Evolutionary conservation across 2,888 invertebrate species (phyloP), one percentile per base, ranked within the genome.

Genomic region (Epinotia demarniana): DNA sequence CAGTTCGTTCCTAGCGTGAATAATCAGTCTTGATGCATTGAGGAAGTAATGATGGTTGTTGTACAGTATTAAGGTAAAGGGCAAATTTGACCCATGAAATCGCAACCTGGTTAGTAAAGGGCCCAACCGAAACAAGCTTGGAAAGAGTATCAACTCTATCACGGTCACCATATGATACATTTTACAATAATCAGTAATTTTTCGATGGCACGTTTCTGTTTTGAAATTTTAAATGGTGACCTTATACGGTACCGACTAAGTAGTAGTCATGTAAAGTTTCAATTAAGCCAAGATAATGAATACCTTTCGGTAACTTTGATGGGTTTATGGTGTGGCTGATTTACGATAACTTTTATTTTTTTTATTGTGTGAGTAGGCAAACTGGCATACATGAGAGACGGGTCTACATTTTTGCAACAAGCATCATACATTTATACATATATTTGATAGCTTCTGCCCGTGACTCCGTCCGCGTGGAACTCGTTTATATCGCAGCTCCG

Each of bases 21-120:
- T 55, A 67, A 68, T 67, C 27, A 67, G 12, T 57, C 13, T 63
- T 64, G 53, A 67, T 61, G 75, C 53, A 70, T 62, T 57, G 57
- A 74, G 69, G 55, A 74, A 53, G 68, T 73, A 73, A 75, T 75
- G 64, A 75, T 75, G 70, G 75, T 58, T 71, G 71, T 75, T 71
- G 64, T 46, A 23, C 53, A 16, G 58, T 70, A 75, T 75, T 75
- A 75, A 75, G 70, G 6, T 61, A 61, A 61, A 61, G 60, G 49
- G 61, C 33, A 33, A 70, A 60, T 61, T 53, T 70, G 18, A 61
- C 33, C 60, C 69, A 46, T 69, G 69, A 69, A 69, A 58, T 60
- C n/a, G 27, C 23, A 5, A 19, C 11, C 8, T 57, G 19, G 57
- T 13, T 19, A 19, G 46, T 33, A 49, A 60, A 58, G 16, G 66